Conservation (phyloP, 37 sponge, comb jelly and placozoan genomes). For the Haliclona indistincta region DNA sequence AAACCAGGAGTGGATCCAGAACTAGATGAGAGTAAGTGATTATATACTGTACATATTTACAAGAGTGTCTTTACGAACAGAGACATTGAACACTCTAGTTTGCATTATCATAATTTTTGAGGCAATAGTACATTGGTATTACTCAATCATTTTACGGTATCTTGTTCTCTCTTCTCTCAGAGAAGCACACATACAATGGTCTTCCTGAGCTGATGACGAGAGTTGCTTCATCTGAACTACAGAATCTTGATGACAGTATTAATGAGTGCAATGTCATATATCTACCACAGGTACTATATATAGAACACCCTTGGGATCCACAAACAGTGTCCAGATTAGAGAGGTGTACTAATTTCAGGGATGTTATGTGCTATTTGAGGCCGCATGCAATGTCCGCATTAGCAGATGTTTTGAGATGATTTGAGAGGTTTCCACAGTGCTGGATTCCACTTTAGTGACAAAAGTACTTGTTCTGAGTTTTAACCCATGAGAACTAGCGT, state of each 20-base stretch:
- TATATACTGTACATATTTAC: background rate
- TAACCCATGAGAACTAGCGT: too few relatives aligned
- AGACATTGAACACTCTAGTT: too few relatives aligned
- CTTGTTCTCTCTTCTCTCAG: conserved; percentile 27
- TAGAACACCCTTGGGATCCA: background rate
- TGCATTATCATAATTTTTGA: too few relatives aligned
- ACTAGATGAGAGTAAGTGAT: conserved; percentile 83
- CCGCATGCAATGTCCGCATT: too few relatives aligned
- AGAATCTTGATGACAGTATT: conserved; percentile 52
- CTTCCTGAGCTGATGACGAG: conserved; percentile 95
- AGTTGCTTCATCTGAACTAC: conserved; percentile 90
- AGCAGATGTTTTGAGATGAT: background rate
- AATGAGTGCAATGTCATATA: conserved; percentile 94
- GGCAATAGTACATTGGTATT: too few relatives aligned
- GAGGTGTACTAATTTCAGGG: background rate
- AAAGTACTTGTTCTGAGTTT: too few relatives aligned
- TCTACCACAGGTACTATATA: conserved; percentile 79
- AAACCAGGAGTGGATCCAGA: conserved; percentile 82
- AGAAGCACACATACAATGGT: conserved; percentile 80
- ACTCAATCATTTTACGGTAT: background rate
- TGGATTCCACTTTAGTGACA: too few relatives aligned
- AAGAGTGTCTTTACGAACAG: background rate
- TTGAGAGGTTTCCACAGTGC: background rate
- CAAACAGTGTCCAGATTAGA: too few relatives aligned
- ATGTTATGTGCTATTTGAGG: too few relatives aligned